Base-by-base conservation (phyloP, 2,888 invertebrate species). In the Tridacna gigas region DNA sequence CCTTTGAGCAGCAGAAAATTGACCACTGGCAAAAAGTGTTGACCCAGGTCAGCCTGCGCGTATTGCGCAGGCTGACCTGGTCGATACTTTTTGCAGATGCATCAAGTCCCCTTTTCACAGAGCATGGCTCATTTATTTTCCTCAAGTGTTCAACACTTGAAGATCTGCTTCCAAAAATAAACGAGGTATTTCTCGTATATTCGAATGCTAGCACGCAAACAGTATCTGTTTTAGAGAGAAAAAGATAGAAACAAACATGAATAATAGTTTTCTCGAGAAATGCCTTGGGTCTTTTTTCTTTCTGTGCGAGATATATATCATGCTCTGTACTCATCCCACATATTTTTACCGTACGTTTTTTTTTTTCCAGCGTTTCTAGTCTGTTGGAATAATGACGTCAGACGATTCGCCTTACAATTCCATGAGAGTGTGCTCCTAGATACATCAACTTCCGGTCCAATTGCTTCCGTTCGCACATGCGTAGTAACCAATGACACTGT, bases 331-430 rank as follows among this genome's bases (percentile, higher is more conserved):
- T 37, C 37, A 37, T 2, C 37, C 37, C 37, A 37, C 37, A 37
- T 37, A 37, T 37, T 37, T 37, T 37, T 37, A 37, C 7, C 7
- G 37, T 37, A 37, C 37, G 47, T 20, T 26, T 45, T 75, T 74
- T 25, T 48, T 13, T 26, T 83, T 83, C 28, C 80, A 83, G 83
- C 45, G 20, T 37, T 83, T 37, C 67, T 83, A 2, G 77, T 83
- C 22, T 83, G 83, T 71, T 83, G 80, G 83, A 69, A 66, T 7
- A 77, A 80, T 26, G 77, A 80, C 48, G 74, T 83, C n/a, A 77
- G 66, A 63, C 66, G 80, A 74, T 79, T 80, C 67, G 83, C 83
- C 67, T 77, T 83, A 74, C 80, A 83, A 47, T 83, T 83, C 22
- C 69, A 79, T n/a, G 66, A 74, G 18, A 37, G 74, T 47, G 77